Evolutionary conservation across 2,113 vertebrate genomes (phyloP), one percentile per base, ranked within the genome.

Genomic region (Pogonocichla stellata): DNA sequence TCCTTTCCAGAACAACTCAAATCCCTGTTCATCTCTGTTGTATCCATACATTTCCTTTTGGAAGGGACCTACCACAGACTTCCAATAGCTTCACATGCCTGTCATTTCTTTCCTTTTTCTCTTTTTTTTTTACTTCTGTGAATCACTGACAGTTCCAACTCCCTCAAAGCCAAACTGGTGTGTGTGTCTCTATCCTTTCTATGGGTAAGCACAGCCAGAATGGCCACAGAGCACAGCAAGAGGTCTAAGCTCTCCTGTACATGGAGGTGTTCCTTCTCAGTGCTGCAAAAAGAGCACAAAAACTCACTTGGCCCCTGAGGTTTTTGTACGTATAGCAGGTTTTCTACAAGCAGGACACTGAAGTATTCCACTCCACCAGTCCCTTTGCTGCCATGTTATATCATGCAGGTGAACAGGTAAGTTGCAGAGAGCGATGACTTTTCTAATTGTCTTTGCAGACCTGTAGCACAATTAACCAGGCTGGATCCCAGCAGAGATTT

Each of bases 141-240:
- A 61, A 75, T 62, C 38, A 58, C 19, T 33, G 18, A 15, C 47
- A 18, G 16, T 93, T 61, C 62, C 60, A 60, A 15, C 33, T 73
- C 45, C 18, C 42, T 66, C 23, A 80, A 84, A 94, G 48, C 53
- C 40, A 85, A 86, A 53, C 53, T 18, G 12, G 31, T 23, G 29
- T 0, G 0, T 38, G 11, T 17, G 10, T 67, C 48, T 56, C n/a
- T 10, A n/a, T 11, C 36, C 36, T 53, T 61, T 36, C 38, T 31
- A 5, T 1, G 19, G 0, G 0, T 19, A 61, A 81, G 38, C 43
- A 43, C 8, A 28, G 43, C 31, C 65, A 91, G 78, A 73, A 81
- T 0, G 2, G 24, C 33, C 17, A 4, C 38, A 67, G 23, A 74
- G 51, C 40, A 31, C 38, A 38, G 24, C 0, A 2, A 80, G 58